Percentiles rank a stretch among this genome's conserved stretches.
Conservation (phyloP, 1,140 invertebrate genomes). For the Dinothrombium tinctorium region DNA sequence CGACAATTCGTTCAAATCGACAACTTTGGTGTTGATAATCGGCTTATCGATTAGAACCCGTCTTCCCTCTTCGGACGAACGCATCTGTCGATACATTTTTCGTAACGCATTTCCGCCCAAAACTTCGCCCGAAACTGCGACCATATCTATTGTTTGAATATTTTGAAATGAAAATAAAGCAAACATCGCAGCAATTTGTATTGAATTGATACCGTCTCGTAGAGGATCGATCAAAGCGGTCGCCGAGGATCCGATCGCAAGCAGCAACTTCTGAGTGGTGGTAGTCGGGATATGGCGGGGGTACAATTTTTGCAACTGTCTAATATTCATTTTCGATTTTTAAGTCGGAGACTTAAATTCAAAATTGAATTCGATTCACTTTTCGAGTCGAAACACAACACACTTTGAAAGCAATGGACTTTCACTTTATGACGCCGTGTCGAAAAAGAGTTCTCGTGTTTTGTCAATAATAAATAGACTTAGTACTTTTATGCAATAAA, state of each 20-base stretch:
- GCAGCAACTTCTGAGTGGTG: slow-evolving; percentile 40
- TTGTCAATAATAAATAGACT: too few relatives aligned
- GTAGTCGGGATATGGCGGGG: slow-evolving; percentile 42
- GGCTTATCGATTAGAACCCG: slow-evolving; percentile 52
- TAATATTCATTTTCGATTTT: too few relatives aligned
- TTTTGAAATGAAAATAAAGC: slow-evolving; percentile 4
- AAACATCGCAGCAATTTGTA: slow-evolving; percentile 1
- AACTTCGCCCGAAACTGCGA: slow-evolving; percentile 71
- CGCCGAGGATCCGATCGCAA: slow-evolving; percentile 42
- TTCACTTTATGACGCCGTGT: too few relatives aligned
- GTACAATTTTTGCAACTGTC: slow-evolving; percentile 18
- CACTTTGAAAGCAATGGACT: too few relatives aligned
- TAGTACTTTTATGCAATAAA: too few relatives aligned
- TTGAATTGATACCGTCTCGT: slow-evolving; percentile 18
- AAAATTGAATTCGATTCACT: not conserved
- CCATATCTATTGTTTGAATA: slow-evolving; percentile 44
- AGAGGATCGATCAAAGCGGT: slow-evolving; percentile 18
- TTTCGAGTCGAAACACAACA: not conserved
- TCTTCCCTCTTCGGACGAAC: slow-evolving; percentile 37
- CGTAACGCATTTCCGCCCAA: slow-evolving; percentile 44
- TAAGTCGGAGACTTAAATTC: too few relatives aligned
- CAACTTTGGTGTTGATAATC: slow-evolving; percentile 53
- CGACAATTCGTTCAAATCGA: slow-evolving; percentile 46
- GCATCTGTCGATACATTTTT: slow-evolving; percentile 39
- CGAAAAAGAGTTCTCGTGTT: too few relatives aligned